Evolutionary conservation across 2,888 invertebrate genomes (phyloP).

Genomic region (Pelosia muscerda): DNA sequence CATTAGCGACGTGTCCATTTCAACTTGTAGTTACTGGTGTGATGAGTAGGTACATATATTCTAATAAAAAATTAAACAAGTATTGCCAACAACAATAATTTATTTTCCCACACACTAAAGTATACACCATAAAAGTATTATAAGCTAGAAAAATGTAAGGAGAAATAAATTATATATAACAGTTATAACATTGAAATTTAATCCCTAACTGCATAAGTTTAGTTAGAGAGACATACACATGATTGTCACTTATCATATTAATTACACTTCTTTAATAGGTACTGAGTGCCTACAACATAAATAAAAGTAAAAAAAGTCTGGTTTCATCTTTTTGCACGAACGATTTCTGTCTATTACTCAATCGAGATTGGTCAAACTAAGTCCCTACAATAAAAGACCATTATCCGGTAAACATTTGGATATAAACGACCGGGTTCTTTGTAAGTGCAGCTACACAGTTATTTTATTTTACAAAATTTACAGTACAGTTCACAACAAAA

Average conservation of each 20-base stretch:
- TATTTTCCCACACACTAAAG: slow-evolving; percentile 79
- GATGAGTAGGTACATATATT: not conserved
- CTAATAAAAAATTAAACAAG: slow-evolving; percentile 35
- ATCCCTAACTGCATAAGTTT: slow-evolving; percentile 23
- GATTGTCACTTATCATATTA: not conserved
- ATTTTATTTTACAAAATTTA: not conserved
- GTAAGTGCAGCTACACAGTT: not conserved
- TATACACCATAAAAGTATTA: slow-evolving; percentile 68
- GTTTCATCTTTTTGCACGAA: not conserved
- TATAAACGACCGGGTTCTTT: slow-evolving; percentile 1
- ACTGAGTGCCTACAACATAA: not conserved
- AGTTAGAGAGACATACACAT: slow-evolving; percentile 13
- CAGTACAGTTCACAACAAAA: not conserved
- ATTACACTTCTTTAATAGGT: not conserved
- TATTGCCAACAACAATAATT: slow-evolving; percentile 84
- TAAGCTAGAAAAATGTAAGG: slow-evolving; percentile 72
- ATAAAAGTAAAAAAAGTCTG: not conserved
- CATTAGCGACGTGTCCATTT: too few relatives aligned
- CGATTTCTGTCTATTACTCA: not conserved
- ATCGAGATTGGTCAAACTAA: not conserved
- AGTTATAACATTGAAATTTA: slow-evolving; percentile 41
- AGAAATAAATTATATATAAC: slow-evolving; percentile 39
- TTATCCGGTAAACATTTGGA: not conserved
- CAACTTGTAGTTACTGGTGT: too few relatives aligned
- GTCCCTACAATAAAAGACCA: not conserved